Percentiles rank a stretch among this genome's conserved stretches.
These are phyloP conservation scores for Adela reaumurella DNA, from an alignment of 2,888 invertebrate species.

Conservation along the genomic window DNA sequence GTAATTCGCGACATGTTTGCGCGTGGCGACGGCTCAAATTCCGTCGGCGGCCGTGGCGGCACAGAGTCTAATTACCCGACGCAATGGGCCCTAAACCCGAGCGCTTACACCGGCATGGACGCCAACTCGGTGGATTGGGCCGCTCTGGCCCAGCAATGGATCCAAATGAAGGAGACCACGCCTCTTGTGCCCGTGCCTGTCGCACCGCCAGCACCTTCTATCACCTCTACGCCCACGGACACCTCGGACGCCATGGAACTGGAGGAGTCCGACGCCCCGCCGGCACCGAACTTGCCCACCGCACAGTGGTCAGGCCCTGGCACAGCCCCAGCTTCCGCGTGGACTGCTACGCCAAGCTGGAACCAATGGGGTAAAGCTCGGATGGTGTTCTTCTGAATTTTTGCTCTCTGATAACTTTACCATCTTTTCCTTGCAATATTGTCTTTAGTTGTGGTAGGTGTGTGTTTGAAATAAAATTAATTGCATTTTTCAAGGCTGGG, in stretches of 20 bases:
- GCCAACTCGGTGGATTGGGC: conserved; percentile 95
- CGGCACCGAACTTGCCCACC: conserved; percentile 30
- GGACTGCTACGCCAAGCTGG: conserved; percentile 36
- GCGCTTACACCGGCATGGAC: conserved; percentile 76
- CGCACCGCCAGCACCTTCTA: conserved; percentile 58
- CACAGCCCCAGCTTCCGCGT: conserved; percentile 12
- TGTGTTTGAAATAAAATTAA: not conserved
- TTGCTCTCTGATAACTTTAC: too few species aligned
- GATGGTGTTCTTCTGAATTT: too few species aligned
- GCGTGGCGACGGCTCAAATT: not conserved
- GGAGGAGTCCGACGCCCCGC: conserved; percentile 62
- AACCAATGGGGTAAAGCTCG: conserved; percentile 51
- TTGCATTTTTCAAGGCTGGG: not conserved
- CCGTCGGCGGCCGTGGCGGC: conserved; percentile 50
- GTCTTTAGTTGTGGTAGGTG: not conserved
- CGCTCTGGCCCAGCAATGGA: conserved; percentile 95
- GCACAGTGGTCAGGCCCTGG: conserved; percentile 25
- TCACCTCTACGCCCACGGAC: conserved; percentile 56
- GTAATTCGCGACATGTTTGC: not conserved
- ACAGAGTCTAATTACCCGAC: conserved; percentile 63
- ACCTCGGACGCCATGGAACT: conserved; percentile 89
- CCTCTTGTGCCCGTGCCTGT: conserved; percentile 50
- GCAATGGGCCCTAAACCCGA: conserved; percentile 80
- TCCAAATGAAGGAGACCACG: conserved; percentile 84
- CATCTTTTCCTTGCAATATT: not conserved